Evolutionary conservation across 2,888 invertebrate species (phyloP).

Genomic region (Apoda limacodes): DNA sequence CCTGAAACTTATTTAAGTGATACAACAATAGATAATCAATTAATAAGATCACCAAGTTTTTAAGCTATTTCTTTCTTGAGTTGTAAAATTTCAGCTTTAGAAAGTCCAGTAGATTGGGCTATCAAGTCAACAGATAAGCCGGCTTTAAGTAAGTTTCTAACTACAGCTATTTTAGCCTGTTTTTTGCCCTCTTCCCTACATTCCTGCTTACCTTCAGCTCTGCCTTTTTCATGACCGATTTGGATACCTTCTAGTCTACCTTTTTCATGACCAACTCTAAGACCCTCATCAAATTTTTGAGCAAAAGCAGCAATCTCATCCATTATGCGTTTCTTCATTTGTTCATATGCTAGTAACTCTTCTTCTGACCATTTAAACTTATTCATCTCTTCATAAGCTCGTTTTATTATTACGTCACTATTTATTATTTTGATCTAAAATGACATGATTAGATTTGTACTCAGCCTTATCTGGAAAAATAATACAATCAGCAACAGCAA

Average conservation of each 20-base stretch:
- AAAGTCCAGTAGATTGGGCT: constrained; percentile 3
- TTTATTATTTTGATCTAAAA: constrained; percentile 19
- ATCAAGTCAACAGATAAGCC: constrained; percentile 6
- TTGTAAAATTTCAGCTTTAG: constrained; percentile 7
- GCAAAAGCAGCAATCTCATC: constrained; percentile 20
- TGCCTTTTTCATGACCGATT: constrained; percentile 5
- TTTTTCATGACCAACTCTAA: constrained; percentile 18
- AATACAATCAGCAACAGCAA: constrained; percentile 26
- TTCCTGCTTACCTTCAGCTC: too few relatives aligned
- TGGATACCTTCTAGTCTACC: constrained; percentile 15
- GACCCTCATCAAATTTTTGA: constrained; percentile 24
- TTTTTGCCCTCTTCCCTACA: too few relatives aligned
- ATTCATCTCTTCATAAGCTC: constrained; percentile 21
- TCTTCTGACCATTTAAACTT: constrained; percentile 24
- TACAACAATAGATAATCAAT: constrained; percentile 10
- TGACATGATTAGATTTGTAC: constrained; percentile 19
- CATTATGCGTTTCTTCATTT: constrained; percentile 17
- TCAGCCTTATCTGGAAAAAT: constrained; percentile 25
- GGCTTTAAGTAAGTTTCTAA: constrained; percentile 8
- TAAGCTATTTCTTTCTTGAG: constrained; percentile 5
- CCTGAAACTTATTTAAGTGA: constrained; percentile 9
- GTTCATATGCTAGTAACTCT: constrained; percentile 24
- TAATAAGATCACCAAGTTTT: constrained; percentile 9
- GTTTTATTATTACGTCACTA: constrained; percentile 19
- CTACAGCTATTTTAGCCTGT: background rate